Percentiles rank a stretch among this genome's conserved stretches.
These are phyloP conservation scores for Leptestheria dahalacensis DNA, from an alignment of 1,140 invertebrate species.

Conservation along the genomic window DNA sequence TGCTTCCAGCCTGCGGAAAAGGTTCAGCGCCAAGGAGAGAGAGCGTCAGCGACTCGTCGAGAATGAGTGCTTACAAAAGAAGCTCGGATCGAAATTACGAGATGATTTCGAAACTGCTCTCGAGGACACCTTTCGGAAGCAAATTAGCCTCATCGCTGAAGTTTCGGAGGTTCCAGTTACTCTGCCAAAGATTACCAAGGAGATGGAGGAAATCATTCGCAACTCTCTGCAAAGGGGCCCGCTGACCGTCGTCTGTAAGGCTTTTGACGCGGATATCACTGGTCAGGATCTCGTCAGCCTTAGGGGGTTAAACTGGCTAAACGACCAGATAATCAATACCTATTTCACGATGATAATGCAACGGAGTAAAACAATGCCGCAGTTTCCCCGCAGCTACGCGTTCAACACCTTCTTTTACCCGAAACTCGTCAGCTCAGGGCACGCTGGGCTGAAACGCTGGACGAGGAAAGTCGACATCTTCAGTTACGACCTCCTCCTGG, in stretches of 20 bases:
- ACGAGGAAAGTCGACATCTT: slow-evolving; percentile 84
- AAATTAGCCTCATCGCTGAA: neutral
- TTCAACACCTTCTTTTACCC: slow-evolving; percentile 96
- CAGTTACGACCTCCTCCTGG: slow-evolving; percentile 57
- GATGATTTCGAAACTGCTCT: slow-evolving; percentile 8
- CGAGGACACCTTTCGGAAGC: neutral
- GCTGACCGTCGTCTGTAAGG: slow-evolving; percentile 30
- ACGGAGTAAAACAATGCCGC: slow-evolving; percentile 38
- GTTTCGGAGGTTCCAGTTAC: slow-evolving; percentile 16
- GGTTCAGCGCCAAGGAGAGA: no score
- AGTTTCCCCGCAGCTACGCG: slow-evolving; percentile 54
- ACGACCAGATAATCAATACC: slow-evolving; percentile 88
- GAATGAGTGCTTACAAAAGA: no score
- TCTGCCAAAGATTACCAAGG: slow-evolving; percentile 19
- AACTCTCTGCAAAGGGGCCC: slow-evolving; percentile 29
- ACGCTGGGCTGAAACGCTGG: slow-evolving; percentile 63
- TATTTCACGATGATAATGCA: slow-evolving; percentile 76
- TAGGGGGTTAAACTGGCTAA: slow-evolving; percentile 73
- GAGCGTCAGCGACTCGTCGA: no score
- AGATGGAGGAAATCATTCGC: slow-evolving; percentile 27
- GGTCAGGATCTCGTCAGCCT: slow-evolving; percentile 65
- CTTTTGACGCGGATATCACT: slow-evolving; percentile 40
- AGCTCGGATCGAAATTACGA: no score
- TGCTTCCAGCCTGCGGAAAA: no score
- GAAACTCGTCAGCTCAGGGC: slow-evolving; percentile 57